phyloP scores from a whole-genome alignment of 1,140 invertebrate genomes.

The Ctenoplectra terminalis region DNA sequence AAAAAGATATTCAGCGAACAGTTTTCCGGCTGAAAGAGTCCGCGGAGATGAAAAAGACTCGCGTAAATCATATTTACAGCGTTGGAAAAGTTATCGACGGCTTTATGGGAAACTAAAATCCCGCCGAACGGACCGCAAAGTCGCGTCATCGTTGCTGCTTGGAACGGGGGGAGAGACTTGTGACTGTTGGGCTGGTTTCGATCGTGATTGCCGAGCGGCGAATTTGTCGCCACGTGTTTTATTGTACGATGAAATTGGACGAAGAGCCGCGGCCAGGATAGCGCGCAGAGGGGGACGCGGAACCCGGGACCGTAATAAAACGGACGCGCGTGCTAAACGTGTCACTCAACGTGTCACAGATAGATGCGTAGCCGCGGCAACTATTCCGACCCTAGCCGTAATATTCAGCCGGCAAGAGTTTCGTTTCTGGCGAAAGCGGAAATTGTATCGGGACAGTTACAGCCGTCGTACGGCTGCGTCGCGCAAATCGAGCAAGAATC shows the following conservation, averaged over 20 bases:
- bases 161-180: constrained; percentile 22
- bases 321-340: constrained; percentile 76
- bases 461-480: constrained; percentile 20
- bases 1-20: background rate
- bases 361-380: constrained; percentile 46
- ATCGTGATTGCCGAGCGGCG: constrained; percentile 78
- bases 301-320: constrained; percentile 73
- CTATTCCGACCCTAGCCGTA: constrained; percentile 47
- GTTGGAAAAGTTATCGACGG: constrained; percentile 23
- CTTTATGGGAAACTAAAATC: constrained; percentile 36
- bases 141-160: constrained; percentile 41
- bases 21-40: background rate
- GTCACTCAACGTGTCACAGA: constrained; percentile 79
- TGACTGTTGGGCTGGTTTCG: constrained; percentile 55
- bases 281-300: constrained; percentile 49
- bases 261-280: constrained; percentile 62
- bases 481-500: background rate
- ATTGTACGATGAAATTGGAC: constrained; percentile 78
- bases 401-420: constrained; percentile 50
- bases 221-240: constrained; percentile 82
- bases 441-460: constrained; percentile 51
- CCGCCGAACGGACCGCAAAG: constrained; percentile 23
- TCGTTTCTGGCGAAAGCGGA: constrained; percentile 50
- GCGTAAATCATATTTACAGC: constrained; percentile 38
- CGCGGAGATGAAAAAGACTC: constrained; percentile 1